Base-by-base conservation (phyloP, 2,888 invertebrate genomes). In the Andrena hattorfiana region DNA sequence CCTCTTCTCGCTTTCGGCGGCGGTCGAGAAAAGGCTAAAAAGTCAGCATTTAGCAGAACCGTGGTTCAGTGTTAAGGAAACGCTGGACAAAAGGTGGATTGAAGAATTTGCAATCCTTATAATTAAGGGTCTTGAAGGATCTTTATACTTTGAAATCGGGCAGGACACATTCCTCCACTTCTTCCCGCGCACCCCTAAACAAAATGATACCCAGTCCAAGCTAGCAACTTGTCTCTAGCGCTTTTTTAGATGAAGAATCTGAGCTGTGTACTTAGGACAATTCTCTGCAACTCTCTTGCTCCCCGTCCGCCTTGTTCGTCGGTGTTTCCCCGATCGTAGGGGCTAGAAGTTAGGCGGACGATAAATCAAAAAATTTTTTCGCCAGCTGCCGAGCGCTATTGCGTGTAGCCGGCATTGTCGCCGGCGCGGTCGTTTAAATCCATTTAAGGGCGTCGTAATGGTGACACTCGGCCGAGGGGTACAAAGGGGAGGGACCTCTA, bases 391-490 rank as follows among this genome's bases (percentile, higher is more conserved):
- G 83, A 77, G 79, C 69, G 72, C 70, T 66, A 77, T 89, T 89
- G 87, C 89, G 87, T 86, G 89, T 88, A 66, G 71, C 71, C 74
- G 81, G 73, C 86, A 86, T 89, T 89, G 89, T 89, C 81, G 84
- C 60, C 54, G 32, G 59, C 73, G 69, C 73, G 80, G 81, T 89
- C 89, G 90, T 90, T 90, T 89, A 89, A 90, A 90, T 89, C 89
- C 90, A 90, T 90, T 90, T 90, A 90, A 89, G 79, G 76, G 78
- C 54, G 68, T 71, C 75, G 54, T 72, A 79, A 70, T 73, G 60
- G 72, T 77, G 79, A 68, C 60, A 54, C 60, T 35, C 16, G 59
- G n/a, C 13, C 32, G 26, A 32, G 78, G 77, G 71, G 56, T 23
- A 49, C 49, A 76, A 78, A 71, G 74, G 77, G 85, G 83, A 84